Conservation (phyloP, 2,113 vertebrate genomes). For the Cyprinodon brontotheroides region DNA sequence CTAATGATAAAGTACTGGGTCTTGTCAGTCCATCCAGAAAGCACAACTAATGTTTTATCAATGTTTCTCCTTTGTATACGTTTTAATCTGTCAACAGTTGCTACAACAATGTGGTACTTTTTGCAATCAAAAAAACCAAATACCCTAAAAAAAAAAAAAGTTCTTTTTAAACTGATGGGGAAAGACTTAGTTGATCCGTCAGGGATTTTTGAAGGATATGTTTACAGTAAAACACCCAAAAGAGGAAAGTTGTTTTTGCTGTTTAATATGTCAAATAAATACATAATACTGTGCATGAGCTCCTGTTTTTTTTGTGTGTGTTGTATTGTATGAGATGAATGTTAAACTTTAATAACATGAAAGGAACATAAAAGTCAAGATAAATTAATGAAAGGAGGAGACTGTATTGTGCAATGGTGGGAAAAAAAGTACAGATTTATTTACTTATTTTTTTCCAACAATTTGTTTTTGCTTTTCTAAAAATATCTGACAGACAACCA, state of each 20-base stretch:
- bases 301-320: constrained; percentile 23
- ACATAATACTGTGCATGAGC: constrained; percentile 37
- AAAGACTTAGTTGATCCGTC: constrained; percentile 30
- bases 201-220: constrained; percentile 43
- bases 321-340: too few species aligned
- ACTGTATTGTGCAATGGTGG: too few species aligned
- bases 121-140: constrained; percentile 25
- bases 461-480: background rate
- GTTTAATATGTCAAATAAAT: constrained; percentile 73
- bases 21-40: constrained; percentile 40
- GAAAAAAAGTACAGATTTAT: too few species aligned
- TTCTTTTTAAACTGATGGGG: constrained; percentile 33
- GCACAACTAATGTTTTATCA: constrained; percentile 13
- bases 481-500: background rate
- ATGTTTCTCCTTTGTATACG: constrained; percentile 9
- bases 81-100: constrained; percentile 14
- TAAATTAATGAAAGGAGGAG: too few species aligned
- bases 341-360: too few species aligned
- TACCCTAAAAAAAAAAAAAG: background rate
- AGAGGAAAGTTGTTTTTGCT: constrained; percentile 62
- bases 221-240: constrained; percentile 67
- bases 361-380: too few species aligned
- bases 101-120: background rate
- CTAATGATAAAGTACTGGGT: constrained; percentile 35
- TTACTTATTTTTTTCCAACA: too few species aligned